Percentiles rank a stretch among this genome's conserved stretches.
Evolutionary conservation across 2,888 invertebrate species (phyloP).

Genomic region (Sarcophaga variegata): DNA sequence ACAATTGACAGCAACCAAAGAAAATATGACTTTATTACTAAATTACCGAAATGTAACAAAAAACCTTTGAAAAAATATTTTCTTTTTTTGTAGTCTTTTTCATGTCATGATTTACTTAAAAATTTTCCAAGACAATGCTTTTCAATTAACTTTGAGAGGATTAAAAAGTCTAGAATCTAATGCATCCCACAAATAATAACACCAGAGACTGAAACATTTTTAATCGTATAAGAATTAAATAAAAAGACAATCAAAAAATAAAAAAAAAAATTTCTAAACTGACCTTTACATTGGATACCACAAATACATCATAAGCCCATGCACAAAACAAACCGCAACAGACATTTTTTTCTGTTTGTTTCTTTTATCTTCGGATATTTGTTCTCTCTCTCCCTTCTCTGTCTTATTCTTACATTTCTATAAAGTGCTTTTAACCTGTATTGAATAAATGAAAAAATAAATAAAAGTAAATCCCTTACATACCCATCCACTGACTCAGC

Average conservation of each 20-base stretch:
- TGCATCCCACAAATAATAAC: not conserved
- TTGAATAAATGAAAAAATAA: not conserved
- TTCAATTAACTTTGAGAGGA: not conserved
- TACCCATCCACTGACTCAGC: no score
- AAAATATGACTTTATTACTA: no score
- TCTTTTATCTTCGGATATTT: not conserved
- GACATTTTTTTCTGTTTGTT: not conserved
- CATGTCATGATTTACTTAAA: no score
- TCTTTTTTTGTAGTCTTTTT: no score
- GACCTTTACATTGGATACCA: not conserved
- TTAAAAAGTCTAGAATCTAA: not conserved
- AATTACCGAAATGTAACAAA: no score
- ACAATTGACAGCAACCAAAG: no score
- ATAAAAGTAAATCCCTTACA: no score
- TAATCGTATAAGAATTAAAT: not conserved
- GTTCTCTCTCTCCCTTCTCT: not conserved
- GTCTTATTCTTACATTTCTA: not conserved
- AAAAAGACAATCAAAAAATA: not conserved
- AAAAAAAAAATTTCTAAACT: not conserved
- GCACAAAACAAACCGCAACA: not conserved
- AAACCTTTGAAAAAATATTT: no score
- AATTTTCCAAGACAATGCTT: not conserved
- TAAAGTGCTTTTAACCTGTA: not conserved
- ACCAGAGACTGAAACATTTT: not conserved
- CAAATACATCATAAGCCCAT: slow-evolving; percentile 13